A percentile compares a stretch with the other conserved stretches of the same genome.
phyloP scores from a whole-genome alignment of 2,113 vertebrate species.

The Nipponia nippon region DNA sequence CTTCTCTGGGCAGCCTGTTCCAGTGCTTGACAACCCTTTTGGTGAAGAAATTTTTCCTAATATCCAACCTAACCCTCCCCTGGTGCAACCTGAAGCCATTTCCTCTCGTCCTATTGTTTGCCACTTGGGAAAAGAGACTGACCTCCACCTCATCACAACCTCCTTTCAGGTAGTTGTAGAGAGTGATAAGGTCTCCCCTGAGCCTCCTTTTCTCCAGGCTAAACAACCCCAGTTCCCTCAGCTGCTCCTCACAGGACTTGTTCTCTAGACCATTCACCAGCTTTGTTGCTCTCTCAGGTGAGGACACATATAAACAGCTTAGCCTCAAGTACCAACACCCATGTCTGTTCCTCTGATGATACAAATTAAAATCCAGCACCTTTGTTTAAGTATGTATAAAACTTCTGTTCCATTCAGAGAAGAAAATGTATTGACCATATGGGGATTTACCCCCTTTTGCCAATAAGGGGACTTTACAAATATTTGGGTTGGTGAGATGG shows the following conservation, averaged over 20 bases:
- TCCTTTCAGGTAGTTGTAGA: neutral
- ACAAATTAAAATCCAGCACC: neutral
- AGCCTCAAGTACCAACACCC: neutral
- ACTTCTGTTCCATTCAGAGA: neutral
- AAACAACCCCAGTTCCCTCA: neutral
- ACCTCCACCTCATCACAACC: neutral
- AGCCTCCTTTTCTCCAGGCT: neutral
- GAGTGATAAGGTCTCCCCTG: neutral
- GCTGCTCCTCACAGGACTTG: neutral
- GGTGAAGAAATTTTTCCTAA: neutral
- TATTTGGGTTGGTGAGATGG: neutral
- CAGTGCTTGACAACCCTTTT: neutral
- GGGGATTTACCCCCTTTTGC: neutral
- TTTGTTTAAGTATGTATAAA: neutral
- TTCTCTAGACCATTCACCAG: neutral
- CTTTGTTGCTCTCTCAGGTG: neutral
- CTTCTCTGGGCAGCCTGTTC: neutral
- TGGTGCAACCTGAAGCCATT: neutral
- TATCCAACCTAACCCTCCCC: neutral
- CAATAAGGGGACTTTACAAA: neutral
- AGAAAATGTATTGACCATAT: neutral
- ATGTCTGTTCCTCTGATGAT: neutral
- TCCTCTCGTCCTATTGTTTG: neutral
- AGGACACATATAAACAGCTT: neutral
- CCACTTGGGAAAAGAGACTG: neutral